Percentiles rank a stretch among this genome's conserved stretches.
Evolutionary conservation across 2,113 vertebrate genomes (phyloP).

Genomic region (Nematolebias whitei): DNA sequence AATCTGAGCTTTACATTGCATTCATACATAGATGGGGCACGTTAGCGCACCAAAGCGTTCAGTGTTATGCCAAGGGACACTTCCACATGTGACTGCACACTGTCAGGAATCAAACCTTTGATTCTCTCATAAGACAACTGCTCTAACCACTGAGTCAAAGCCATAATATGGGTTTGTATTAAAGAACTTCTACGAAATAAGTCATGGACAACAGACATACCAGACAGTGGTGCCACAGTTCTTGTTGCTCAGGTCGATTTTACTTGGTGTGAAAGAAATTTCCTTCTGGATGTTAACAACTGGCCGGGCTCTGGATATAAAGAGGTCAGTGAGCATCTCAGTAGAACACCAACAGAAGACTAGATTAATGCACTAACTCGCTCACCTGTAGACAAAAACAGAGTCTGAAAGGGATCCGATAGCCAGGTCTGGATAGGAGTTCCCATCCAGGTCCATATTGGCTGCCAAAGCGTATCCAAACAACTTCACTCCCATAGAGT

Average conservation of each 20-base stretch:
- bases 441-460: slow-evolving; percentile 94
- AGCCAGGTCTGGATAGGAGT: slow-evolving; percentile 92
- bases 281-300: slow-evolving; percentile 88
- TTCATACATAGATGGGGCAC: too few relatives aligned
- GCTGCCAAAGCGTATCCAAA: slow-evolving; percentile 97
- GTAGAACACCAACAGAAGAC: background rate
- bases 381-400: slow-evolving; percentile 76
- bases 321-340: slow-evolving; percentile 5
- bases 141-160: too few relatives aligned
- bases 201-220: slow-evolving; percentile 67
- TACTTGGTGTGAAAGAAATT: slow-evolving; percentile 81
- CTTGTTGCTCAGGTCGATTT: slow-evolving; percentile 68
- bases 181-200: background rate
- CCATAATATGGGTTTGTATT: background rate
- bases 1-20: too few relatives aligned
- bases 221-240: slow-evolving; percentile 82
- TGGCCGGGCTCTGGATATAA: slow-evolving; percentile 83
- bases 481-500: slow-evolving; percentile 56
- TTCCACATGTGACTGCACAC: too few relatives aligned
- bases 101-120: too few relatives aligned
- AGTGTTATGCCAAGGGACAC: too few relatives aligned
- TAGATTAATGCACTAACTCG: background rate
- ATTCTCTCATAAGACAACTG: too few relatives aligned
- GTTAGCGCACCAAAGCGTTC: too few relatives aligned
- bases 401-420: slow-evolving; percentile 93